A percentile compares a stretch with the other conserved stretches of the same genome.
Evolutionary conservation across 1,140 invertebrate genomes (phyloP).

Genomic region (Nephotettix cincticeps): DNA sequence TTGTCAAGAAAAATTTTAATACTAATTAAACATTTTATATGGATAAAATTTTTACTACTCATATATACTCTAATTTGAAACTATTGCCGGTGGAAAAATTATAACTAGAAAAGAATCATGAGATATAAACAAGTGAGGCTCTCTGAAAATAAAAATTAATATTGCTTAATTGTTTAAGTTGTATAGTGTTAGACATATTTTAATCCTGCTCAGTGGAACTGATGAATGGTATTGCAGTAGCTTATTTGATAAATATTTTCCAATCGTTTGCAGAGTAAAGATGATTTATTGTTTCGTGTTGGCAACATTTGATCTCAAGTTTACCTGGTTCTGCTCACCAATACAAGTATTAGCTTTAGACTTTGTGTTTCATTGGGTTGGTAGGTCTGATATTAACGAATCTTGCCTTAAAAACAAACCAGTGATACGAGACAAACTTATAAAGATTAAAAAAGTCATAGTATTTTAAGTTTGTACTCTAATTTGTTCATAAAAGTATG

Average conservation of each 20-base stretch:
- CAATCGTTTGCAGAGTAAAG: background rate
- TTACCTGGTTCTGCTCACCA: conserved; percentile 11
- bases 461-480: too few relatives aligned
- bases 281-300: background rate
- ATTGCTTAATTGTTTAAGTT: background rate
- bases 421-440: too few relatives aligned
- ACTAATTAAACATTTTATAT: too few relatives aligned
- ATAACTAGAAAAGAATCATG: background rate
- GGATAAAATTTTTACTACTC: too few relatives aligned
- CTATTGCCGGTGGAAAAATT: too few relatives aligned
- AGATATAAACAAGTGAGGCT: background rate
- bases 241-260: too few relatives aligned
- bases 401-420: conserved; percentile 5
- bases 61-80: too few relatives aligned
- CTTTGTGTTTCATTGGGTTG: background rate
- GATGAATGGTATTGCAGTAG: background rate
- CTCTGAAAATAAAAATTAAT: background rate
- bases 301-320: conserved; percentile 1
- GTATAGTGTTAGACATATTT: background rate
- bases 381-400: background rate
- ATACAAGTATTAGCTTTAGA: conserved; percentile 3
- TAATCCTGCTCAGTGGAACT: background rate
- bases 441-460: too few relatives aligned
- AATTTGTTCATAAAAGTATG: too few relatives aligned
- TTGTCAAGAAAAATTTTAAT: too few relatives aligned